Evolutionary conservation across 2,888 invertebrate species (phyloP).

Genomic region (Polylopha cassiicola): DNA sequence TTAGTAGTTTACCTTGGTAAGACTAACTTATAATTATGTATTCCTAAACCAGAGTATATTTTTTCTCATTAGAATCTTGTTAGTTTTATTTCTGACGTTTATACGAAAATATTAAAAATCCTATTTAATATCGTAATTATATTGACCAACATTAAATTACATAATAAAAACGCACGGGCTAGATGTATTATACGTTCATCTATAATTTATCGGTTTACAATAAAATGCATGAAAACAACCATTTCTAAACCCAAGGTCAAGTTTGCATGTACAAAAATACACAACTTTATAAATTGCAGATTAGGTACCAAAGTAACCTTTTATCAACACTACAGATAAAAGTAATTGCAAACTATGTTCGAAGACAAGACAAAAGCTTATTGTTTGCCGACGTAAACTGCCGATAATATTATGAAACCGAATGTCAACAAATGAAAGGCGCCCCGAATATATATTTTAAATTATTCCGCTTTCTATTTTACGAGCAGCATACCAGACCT

Average conservation of each 20-base stretch:
- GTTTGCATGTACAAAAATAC: neutral
- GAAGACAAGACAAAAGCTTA: conserved; percentile 16
- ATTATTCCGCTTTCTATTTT: conserved; percentile 38
- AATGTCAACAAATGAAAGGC: conserved; percentile 55
- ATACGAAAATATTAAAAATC: neutral
- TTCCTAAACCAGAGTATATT: too few species aligned
- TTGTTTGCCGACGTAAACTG: conserved; percentile 27
- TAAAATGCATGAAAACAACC: neutral
- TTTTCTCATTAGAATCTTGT: neutral
- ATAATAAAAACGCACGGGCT: too few species aligned
- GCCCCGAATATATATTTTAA: conserved; percentile 32
- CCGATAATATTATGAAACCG: conserved; percentile 42
- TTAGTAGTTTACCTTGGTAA: too few species aligned
- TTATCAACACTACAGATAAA: too few species aligned
- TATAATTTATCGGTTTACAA: conserved; percentile 6
- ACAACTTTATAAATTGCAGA: conserved; percentile 1
- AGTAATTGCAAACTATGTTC: conserved; percentile 15
- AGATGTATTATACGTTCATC: too few species aligned
- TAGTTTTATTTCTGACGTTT: conserved; percentile 2
- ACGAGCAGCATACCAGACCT: conserved; percentile 5
- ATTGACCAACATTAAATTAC: too few species aligned
- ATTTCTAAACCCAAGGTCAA: neutral
- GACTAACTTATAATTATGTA: too few species aligned
- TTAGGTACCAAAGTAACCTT: too few species aligned
- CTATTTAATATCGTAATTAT: too few species aligned